A percentile compares a stretch with the other conserved stretches of the same genome.
Conservation (phyloP, 2,888 invertebrate genomes). For the Lasioglossum oenotherae region DNA sequence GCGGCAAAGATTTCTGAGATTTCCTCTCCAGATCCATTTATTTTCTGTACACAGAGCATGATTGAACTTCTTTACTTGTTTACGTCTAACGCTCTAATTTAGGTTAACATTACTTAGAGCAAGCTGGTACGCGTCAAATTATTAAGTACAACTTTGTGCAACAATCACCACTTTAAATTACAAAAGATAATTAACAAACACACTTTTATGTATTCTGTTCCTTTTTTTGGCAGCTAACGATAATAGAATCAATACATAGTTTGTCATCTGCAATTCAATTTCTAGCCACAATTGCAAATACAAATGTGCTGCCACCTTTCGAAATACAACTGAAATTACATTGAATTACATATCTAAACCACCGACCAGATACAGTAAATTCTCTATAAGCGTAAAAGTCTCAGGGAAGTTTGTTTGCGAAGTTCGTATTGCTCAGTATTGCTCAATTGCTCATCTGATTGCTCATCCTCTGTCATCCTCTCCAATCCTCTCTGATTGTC, state of each 20-base stretch:
- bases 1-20: constrained; percentile 78
- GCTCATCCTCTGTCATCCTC: too few relatives aligned
- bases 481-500: too few relatives aligned
- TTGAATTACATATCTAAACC: too few relatives aligned
- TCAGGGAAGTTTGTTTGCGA: too few relatives aligned
- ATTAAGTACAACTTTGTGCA: not conserved
- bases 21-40: constrained; percentile 77
- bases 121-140: not conserved
- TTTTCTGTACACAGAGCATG: constrained; percentile 48
- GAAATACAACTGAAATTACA: not conserved
- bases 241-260: constrained; percentile 12
- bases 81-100: constrained; percentile 24
- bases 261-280: constrained; percentile 9
- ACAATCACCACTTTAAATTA: not conserved
- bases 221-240: not conserved
- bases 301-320: constrained; percentile 1
- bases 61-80: constrained; percentile 39
- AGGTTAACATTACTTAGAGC: constrained; percentile 22
- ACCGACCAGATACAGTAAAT: too few relatives aligned
- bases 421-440: too few relatives aligned
- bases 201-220: constrained; percentile 9
- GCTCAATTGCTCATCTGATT: too few relatives aligned
- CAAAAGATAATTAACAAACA: constrained; percentile 6
- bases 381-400: too few relatives aligned
- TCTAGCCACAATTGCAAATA: constrained; percentile 16